Conservation (phyloP, 2,797 vertebrate genomes). For the Urophycis tenuis region DNA sequence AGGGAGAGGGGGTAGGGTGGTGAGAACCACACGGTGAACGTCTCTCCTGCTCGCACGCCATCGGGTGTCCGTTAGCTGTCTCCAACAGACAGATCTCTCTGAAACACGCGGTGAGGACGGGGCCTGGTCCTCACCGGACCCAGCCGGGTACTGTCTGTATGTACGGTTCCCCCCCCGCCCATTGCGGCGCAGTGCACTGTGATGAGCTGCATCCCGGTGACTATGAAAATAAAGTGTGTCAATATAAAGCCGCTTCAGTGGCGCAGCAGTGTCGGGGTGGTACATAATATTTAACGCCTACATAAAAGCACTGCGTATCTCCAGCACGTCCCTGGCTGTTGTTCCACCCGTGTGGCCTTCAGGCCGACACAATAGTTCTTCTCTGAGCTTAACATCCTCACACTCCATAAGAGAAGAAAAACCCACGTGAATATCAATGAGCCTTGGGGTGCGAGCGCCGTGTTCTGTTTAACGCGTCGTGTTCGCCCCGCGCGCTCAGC, state of each 20-base stretch:
- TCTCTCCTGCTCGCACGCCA: not conserved
- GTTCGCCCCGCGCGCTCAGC: not conserved
- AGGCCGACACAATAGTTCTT: not conserved
- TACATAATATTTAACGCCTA: not conserved
- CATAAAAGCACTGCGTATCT: not conserved
- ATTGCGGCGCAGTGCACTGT: too few species aligned
- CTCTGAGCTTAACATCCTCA: not conserved
- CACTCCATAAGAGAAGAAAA: not conserved
- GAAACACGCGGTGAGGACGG: too few species aligned
- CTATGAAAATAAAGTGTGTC: not conserved
- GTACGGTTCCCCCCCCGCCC: too few species aligned
- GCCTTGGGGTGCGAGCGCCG: not conserved
- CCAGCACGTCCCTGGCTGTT: not conserved
- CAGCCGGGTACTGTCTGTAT: too few species aligned
- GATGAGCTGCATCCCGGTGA: not conserved
- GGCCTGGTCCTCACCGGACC: too few species aligned
- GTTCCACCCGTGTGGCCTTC: not conserved
- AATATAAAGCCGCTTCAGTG: not conserved
- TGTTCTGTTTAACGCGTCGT: not conserved
- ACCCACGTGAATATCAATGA: constrained; percentile 5
- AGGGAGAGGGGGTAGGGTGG: not conserved
- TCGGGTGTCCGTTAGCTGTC: not conserved
- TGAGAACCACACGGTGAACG: not conserved
- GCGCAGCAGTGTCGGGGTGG: not conserved
- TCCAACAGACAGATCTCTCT: not conserved